A percentile compares a stretch with the other conserved stretches of the same genome.
phyloP scores from a whole-genome alignment of 2,113 vertebrate genomes.

The Excalfactoria chinensis region DNA sequence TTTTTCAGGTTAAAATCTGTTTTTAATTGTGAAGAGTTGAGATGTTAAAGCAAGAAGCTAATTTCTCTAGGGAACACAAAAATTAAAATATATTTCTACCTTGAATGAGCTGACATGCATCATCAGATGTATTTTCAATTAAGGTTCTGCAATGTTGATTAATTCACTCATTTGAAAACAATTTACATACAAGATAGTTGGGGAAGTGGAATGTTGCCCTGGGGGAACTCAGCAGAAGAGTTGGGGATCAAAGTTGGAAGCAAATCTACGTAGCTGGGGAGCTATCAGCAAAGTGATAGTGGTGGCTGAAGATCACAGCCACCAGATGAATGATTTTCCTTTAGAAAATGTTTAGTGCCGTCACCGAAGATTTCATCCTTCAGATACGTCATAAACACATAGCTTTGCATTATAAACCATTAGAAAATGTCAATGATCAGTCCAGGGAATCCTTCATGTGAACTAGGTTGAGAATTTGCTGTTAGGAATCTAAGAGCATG shows the following conservation, averaged over 20 bases:
- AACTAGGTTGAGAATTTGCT: conserved; percentile 34
- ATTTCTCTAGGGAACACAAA: conserved; percentile 42
- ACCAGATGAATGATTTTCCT: background rate
- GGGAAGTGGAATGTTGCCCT: conserved; percentile 46
- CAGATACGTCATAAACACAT: background rate
- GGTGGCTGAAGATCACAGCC: conserved; percentile 12
- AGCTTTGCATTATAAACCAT: background rate
- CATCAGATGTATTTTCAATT: conserved; percentile 69
- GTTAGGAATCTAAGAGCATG: background rate
- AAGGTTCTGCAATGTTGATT: conserved; percentile 66
- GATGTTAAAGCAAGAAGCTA: conserved; percentile 7
- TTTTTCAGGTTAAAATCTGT: conserved; percentile 31
- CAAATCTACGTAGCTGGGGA: conserved; percentile 31
- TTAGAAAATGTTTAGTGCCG: background rate
- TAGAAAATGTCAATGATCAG: background rate
- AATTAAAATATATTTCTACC: conserved; percentile 61
- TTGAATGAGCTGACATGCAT: conserved; percentile 59
- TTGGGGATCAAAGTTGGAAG: conserved; percentile 41
- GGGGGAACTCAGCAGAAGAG: conserved; percentile 22
- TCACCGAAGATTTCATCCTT: background rate
- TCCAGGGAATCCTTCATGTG: background rate
- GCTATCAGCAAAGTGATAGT: background rate
- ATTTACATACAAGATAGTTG: conserved; percentile 61
- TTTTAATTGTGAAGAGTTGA: background rate
- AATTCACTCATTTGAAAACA: conserved; percentile 68